phyloP scores from a whole-genome alignment of 2,888 invertebrate genomes.

The Pantelozetes paolii region DNA sequence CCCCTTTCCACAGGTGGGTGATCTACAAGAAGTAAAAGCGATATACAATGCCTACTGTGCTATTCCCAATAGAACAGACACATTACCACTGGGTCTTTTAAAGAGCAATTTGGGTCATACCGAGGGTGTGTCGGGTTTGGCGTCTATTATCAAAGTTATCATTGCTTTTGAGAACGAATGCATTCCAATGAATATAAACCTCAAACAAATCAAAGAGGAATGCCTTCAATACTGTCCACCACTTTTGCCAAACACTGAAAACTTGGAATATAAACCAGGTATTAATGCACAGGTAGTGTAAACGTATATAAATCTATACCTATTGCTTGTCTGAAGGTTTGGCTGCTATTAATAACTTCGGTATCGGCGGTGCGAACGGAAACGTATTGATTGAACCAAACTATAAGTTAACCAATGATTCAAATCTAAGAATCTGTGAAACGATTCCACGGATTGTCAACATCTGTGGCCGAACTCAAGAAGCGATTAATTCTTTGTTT shows the following conservation, averaged over 20 bases:
- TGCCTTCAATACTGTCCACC: background rate
- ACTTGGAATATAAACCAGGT: background rate
- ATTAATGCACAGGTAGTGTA: too few relatives aligned
- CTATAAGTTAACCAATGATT: conserved; percentile 44
- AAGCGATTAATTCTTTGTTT: conserved; percentile 65
- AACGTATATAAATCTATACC: too few relatives aligned
- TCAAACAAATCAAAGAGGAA: background rate
- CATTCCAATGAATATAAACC: conserved; percentile 39
- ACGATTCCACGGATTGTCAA: conserved; percentile 65
- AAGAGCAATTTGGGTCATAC: conserved; percentile 99
- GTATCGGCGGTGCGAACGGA: conserved; percentile 56
- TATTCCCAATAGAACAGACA: conserved; percentile 57
- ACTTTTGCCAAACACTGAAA: background rate
- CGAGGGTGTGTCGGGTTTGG: conserved; percentile 59
- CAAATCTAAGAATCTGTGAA: background rate
- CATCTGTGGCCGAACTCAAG: conserved; percentile 78
- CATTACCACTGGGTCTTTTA: conserved; percentile 89
- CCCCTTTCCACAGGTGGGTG: conserved; percentile 55
- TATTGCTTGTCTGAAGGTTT: conserved; percentile 50
- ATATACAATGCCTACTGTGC: conserved; percentile 63
- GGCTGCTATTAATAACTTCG: conserved; percentile 58
- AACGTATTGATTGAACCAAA: conserved; percentile 51
- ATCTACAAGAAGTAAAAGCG: conserved; percentile 57
- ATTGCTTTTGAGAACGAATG: conserved; percentile 55
- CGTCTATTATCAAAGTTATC: conserved; percentile 51